A percentile compares a stretch with the other conserved stretches of the same genome.
Evolutionary conservation across 2,797 vertebrate species (phyloP).

Genomic region (Arrhamphus sclerolepis): DNA sequence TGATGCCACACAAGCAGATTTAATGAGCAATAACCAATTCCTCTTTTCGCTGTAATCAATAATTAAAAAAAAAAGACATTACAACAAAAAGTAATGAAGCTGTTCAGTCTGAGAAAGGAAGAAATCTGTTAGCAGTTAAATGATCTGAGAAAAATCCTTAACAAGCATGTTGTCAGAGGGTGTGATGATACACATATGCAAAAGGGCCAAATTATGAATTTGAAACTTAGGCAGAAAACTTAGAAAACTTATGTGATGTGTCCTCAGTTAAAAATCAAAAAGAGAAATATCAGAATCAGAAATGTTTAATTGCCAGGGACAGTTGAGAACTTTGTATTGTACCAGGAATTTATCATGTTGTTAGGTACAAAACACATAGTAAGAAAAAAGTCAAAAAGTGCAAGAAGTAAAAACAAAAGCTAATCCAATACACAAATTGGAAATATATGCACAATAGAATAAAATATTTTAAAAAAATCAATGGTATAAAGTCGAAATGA

Average conservation of each 20-base stretch:
- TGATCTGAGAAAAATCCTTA: conserved; percentile 42
- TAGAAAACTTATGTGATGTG: conserved; percentile 11
- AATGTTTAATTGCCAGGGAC: too few relatives aligned
- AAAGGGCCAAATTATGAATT: conserved; percentile 14
- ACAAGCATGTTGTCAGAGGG: conserved; percentile 3
- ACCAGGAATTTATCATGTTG: too few relatives aligned
- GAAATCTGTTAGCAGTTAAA: conserved; percentile 38
- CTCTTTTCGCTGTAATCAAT: not conserved
- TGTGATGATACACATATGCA: conserved; percentile 12
- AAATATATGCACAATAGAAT: too few relatives aligned
- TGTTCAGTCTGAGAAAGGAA: conserved; percentile 16
- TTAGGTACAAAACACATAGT: too few relatives aligned
- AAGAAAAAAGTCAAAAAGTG: too few relatives aligned
- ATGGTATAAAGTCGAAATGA: too few relatives aligned
- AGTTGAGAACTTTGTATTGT: too few relatives aligned
- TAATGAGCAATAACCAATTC: not conserved
- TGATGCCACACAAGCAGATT: conserved; percentile 4
- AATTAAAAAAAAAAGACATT: not conserved
- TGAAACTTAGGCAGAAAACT: conserved; percentile 14
- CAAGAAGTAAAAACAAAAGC: too few relatives aligned
- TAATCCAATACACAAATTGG: too few relatives aligned
- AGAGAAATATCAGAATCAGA: too few relatives aligned
- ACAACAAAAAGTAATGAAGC: conserved; percentile 17
- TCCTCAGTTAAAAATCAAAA: too few relatives aligned
- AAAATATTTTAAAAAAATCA: too few relatives aligned